These are phyloP conservation scores for Dynastes grantii DNA, from an alignment of 2,888 invertebrate species.

Conservation along the genomic window DNA sequence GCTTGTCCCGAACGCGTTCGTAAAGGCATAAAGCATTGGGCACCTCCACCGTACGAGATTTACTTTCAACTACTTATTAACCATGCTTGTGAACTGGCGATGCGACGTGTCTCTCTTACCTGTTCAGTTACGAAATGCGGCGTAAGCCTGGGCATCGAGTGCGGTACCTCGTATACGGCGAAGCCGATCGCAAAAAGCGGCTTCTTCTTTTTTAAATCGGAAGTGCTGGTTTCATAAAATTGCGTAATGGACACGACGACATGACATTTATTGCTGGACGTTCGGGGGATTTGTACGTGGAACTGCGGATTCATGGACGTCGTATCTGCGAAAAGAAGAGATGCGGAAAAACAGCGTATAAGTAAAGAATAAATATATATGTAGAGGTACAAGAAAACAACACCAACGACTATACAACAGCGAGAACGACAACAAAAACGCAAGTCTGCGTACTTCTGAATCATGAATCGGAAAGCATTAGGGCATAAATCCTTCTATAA, in stretches of 20 bases:
- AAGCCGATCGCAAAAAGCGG: constrained; percentile 79
- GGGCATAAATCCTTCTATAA: constrained; percentile 6
- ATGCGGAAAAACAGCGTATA: constrained; percentile 28
- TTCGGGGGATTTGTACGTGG: constrained; percentile 79
- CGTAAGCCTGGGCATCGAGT: constrained; percentile 75
- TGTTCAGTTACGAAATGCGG: constrained; percentile 76
- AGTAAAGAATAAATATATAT: neutral
- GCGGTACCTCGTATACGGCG: constrained; percentile 81
- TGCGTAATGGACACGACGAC: constrained; percentile 83
- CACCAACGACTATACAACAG: neutral
- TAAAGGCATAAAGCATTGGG: neutral
- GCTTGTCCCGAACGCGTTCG: neutral
- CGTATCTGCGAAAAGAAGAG: constrained; percentile 71
- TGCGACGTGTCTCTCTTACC: constrained; percentile 63
- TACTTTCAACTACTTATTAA: neutral
- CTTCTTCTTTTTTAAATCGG: constrained; percentile 71
- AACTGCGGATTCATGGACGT: constrained; percentile 82
- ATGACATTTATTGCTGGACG: constrained; percentile 78
- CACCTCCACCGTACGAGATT: constrained; percentile 4
- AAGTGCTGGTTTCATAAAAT: constrained; percentile 74
- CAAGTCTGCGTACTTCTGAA: neutral
- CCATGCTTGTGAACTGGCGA: neutral
- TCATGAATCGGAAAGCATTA: constrained; percentile 37
- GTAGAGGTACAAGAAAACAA: constrained; percentile 10
- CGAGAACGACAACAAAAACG: no score